phyloP scores from a whole-genome alignment of 2,888 invertebrate species.

The Muscina levida region DNA sequence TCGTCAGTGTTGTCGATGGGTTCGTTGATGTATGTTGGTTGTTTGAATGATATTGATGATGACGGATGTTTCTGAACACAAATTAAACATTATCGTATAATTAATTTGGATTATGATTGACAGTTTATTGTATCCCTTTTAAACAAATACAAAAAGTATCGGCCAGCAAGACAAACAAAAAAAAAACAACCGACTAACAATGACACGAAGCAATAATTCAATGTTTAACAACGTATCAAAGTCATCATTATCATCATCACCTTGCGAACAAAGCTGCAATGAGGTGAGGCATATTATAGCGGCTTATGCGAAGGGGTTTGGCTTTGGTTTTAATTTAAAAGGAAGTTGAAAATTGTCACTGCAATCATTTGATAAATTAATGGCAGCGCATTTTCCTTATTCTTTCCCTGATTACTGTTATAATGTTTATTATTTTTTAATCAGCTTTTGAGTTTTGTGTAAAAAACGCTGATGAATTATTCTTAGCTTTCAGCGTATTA shows the following conservation, averaged over 20 bases:
- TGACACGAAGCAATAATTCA: constrained; percentile 30
- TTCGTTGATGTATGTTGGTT: not conserved
- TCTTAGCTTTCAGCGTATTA: constrained; percentile 41
- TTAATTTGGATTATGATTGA: constrained; percentile 66
- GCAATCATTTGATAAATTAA: constrained; percentile 58
- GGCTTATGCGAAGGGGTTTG: not conserved
- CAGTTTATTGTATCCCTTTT: constrained; percentile 62
- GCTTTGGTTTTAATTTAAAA: not conserved
- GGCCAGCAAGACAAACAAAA: constrained; percentile 43
- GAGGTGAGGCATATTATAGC: constrained; percentile 21
- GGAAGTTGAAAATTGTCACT: constrained; percentile 36
- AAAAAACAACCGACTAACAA: constrained; percentile 14
- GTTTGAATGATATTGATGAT: constrained; percentile 42
- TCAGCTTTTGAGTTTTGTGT: constrained; percentile 43
- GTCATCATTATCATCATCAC: constrained; percentile 46
- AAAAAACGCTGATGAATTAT: too few relatives aligned
- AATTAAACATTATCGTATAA: constrained; percentile 64
- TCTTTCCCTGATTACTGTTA: not conserved
- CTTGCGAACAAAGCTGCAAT: constrained; percentile 46
- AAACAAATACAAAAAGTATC: constrained; percentile 40
- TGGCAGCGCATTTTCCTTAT: not conserved
- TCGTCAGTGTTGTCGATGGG: not conserved
- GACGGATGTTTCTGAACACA: constrained; percentile 62
- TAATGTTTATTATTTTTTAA: constrained; percentile 54
- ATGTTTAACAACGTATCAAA: constrained; percentile 44